Conservation (phyloP, 2,797 vertebrate species). For the Enteromius paludinosus region DNA sequence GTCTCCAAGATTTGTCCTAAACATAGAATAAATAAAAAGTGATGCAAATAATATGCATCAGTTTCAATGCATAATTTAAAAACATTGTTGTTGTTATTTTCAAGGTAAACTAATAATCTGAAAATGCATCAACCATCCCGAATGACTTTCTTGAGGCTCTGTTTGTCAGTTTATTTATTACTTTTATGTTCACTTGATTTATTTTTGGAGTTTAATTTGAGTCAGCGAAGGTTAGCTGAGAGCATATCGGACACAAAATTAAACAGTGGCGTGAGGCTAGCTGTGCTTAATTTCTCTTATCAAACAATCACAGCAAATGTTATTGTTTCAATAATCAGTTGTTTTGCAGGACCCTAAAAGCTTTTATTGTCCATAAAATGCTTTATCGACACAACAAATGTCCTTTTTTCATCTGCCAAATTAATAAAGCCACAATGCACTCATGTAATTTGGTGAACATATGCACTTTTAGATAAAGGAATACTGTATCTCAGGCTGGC, state of each 20-base stretch:
- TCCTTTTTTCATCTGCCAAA: background rate
- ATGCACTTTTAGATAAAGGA: background rate
- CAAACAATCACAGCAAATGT: conserved; percentile 43
- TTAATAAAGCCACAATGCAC: background rate
- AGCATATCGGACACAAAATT: conserved; percentile 47
- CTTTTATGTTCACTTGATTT: background rate
- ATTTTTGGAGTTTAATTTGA: conserved; percentile 54
- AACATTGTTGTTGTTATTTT: no score
- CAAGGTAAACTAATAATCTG: background rate
- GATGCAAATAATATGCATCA: background rate
- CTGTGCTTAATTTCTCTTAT: conserved; percentile 26
- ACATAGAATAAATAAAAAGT: background rate
- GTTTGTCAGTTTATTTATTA: conserved; percentile 11
- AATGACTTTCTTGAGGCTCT: background rate
- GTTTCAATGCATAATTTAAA: background rate
- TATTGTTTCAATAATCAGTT: conserved; percentile 47
- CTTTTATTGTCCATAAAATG: conserved; percentile 13
- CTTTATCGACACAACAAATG: background rate
- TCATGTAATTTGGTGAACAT: background rate
- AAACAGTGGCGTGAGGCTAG: conserved; percentile 50
- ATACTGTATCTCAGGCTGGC: background rate
- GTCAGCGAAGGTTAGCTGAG: conserved; percentile 47
- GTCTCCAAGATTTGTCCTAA: background rate
- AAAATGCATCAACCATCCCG: background rate
- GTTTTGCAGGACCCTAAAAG: conserved; percentile 31